phyloP scores from a whole-genome alignment of 2,113 vertebrate species.

The Octodon degus region DNA sequence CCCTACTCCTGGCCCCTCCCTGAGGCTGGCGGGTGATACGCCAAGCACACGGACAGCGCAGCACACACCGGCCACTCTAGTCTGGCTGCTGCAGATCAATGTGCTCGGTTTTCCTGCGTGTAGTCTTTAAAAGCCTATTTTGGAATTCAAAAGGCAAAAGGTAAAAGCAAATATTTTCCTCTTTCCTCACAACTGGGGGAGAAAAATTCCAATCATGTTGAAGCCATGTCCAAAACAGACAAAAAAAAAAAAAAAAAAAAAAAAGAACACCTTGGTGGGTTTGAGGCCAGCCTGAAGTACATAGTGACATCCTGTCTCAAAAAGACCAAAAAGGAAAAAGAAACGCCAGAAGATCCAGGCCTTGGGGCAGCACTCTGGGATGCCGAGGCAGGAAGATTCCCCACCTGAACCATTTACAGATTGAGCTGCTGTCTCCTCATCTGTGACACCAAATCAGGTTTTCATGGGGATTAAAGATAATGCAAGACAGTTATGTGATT shows the following conservation, averaged over 20 bases:
- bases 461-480: background rate
- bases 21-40: background rate
- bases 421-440: background rate
- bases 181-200: background rate
- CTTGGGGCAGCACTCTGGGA: background rate
- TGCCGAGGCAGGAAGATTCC: background rate
- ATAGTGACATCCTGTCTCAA: background rate
- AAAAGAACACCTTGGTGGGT: background rate
- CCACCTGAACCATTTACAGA: background rate
- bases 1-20: background rate
- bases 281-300: background rate
- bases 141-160: background rate
- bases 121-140: background rate
- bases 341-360: background rate
- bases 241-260: too few relatives aligned
- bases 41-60: background rate
- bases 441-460: background rate
- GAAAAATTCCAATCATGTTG: background rate
- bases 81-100: background rate
- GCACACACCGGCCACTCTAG: background rate
- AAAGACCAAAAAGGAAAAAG: background rate
- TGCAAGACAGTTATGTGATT: background rate
- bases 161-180: constrained; percentile 18
- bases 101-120: background rate
- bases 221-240: background rate